A percentile compares a stretch with the other conserved stretches of the same genome.
These are phyloP conservation scores for Pemphigus obesinymphae DNA, from an alignment of 1,140 invertebrate species.

Conservation along the genomic window DNA sequence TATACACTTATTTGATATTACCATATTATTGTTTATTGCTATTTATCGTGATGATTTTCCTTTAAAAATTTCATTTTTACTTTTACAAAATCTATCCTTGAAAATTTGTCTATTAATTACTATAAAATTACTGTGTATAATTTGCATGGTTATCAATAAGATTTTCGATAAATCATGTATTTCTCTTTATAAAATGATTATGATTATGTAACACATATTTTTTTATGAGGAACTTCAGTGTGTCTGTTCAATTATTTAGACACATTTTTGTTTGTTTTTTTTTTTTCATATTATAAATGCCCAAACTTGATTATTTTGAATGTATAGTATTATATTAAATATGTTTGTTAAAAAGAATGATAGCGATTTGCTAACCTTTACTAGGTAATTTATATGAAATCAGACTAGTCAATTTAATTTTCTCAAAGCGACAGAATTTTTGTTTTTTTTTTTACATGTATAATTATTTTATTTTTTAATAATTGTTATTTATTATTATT, in stretches of 20 bases:
- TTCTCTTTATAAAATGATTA: no score
- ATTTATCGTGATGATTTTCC: neutral
- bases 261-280: neutral
- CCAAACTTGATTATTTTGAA: neutral
- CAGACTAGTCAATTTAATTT: slow-evolving; percentile 4
- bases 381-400: neutral
- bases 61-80: neutral
- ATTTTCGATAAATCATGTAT: no score
- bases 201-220: no score
- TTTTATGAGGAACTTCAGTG: neutral
- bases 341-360: neutral
- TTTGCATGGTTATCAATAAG: no score
- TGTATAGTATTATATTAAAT: neutral
- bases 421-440: neutral
- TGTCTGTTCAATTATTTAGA: neutral
- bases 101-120: neutral
- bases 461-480: neutral
- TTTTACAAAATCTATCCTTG: neutral
- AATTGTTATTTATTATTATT: neutral
- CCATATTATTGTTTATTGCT: no score
- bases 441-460: slow-evolving; percentile 2
- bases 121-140: no score
- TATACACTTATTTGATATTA: neutral
- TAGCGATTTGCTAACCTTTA: neutral
- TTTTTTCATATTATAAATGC: slow-evolving; percentile 6